These are phyloP conservation scores for Hirtodrosophila cameraria DNA, from an alignment of 2,888 invertebrate species.

Conservation along the genomic window DNA sequence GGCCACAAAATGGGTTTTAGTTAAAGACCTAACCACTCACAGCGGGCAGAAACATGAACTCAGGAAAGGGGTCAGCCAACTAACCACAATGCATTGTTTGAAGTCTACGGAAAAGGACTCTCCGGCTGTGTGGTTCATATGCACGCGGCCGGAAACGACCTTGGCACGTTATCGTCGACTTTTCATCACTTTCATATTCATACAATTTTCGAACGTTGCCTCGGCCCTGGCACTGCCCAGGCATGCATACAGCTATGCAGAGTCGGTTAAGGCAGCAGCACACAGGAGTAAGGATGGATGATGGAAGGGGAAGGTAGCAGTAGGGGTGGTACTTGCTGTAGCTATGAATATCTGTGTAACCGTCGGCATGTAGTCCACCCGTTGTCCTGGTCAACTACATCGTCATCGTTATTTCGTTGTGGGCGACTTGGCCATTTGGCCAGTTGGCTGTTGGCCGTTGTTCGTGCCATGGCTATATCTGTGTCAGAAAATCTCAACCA, in stretches of 20 bases:
- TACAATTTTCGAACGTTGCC: constrained; percentile 65
- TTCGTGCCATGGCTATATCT: constrained; percentile 57
- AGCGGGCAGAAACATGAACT: too few species aligned
- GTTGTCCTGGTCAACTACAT: constrained; percentile 28
- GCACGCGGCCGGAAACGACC: constrained; percentile 81
- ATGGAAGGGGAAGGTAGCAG: not conserved
- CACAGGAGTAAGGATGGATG: not conserved
- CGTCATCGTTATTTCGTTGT: constrained; percentile 29
- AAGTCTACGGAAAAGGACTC: constrained; percentile 35
- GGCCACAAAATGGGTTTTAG: constrained; percentile 54
- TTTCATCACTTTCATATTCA: constrained; percentile 80
- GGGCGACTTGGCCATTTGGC: constrained; percentile 23
- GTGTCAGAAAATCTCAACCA: constrained; percentile 75
- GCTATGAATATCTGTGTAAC: constrained; percentile 41
- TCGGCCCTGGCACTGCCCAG: constrained; percentile 18
- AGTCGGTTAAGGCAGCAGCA: not conserved
- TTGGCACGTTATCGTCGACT: constrained; percentile 80
- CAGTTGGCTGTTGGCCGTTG: constrained; percentile 14
- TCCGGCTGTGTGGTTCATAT: constrained; percentile 65
- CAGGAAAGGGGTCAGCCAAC: constrained; percentile 11
- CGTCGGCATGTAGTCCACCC: constrained; percentile 31
- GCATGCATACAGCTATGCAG: constrained; percentile 23
- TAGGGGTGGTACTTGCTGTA: not conserved
- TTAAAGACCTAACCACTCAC: constrained; percentile 53
- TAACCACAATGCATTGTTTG: constrained; percentile 72